Evolutionary conservation across 2,888 invertebrate genomes (phyloP).

Genomic region (Seira musarum): DNA sequence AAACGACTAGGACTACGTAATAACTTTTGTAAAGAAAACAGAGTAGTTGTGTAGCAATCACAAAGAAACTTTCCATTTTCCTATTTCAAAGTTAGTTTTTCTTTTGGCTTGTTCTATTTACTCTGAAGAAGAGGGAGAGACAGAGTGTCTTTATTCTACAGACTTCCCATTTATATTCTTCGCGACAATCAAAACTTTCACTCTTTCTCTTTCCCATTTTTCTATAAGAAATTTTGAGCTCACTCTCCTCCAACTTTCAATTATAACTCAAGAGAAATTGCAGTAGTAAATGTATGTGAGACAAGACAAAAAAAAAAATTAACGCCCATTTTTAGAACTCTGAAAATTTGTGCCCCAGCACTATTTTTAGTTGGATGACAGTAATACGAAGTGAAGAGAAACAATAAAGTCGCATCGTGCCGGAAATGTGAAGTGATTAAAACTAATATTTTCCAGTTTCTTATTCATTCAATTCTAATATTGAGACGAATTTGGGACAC

Average conservation of each 20-base stretch:
- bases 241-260: constrained; percentile 5
- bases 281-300: no score
- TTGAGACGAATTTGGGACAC: neutral
- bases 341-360: no score
- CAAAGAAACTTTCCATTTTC: constrained; percentile 15
- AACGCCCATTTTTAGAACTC: neutral
- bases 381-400: no score
- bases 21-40: neutral
- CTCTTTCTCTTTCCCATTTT: neutral
- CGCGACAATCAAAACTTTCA: constrained; percentile 12
- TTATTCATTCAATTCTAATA: neutral
- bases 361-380: no score
- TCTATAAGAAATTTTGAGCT: neutral
- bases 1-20: neutral
- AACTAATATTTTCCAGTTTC: neutral
- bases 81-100: constrained; percentile 2
- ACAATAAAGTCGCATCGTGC: neutral
- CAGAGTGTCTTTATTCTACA: constrained; percentile 1
- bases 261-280: neutral
- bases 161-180: constrained; percentile 12
- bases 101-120: constrained; percentile 2
- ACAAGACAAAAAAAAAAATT: neutral
- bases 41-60: neutral
- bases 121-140: neutral
- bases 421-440: constrained; percentile 11